phyloP scores from a whole-genome alignment of 2,888 invertebrate species.

The Crepidodera aurea region DNA sequence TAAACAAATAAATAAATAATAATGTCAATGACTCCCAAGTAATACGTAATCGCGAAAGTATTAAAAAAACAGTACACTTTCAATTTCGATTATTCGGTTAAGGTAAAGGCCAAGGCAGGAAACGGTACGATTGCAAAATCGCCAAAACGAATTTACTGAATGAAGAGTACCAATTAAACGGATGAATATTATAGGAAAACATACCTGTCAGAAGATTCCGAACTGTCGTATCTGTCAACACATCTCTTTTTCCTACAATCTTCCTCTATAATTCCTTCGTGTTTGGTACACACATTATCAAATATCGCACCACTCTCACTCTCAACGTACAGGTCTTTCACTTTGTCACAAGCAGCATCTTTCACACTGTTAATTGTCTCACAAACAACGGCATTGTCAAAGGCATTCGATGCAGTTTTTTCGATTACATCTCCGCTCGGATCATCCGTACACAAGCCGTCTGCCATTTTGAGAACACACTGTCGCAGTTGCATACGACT shows the following conservation, averaged over 20 bases:
- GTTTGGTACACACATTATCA: slow-evolving; percentile 50
- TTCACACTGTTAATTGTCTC: slow-evolving; percentile 62
- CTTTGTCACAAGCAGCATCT: slow-evolving; percentile 66
- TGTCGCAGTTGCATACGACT: slow-evolving; percentile 26
- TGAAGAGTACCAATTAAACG: slow-evolving; percentile 32
- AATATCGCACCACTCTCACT: slow-evolving; percentile 60
- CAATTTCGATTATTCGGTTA: slow-evolving; percentile 59
- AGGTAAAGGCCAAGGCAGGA: slow-evolving; percentile 61
- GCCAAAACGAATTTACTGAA: slow-evolving; percentile 37
- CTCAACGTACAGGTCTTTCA: slow-evolving; percentile 59
- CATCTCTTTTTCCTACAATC: slow-evolving; percentile 84
- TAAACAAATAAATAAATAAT: slow-evolving; percentile 36
- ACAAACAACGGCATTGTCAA: slow-evolving; percentile 59
- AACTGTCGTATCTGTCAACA: slow-evolving; percentile 91
- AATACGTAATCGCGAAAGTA: slow-evolving; percentile 53
- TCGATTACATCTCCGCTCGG: slow-evolving; percentile 68
- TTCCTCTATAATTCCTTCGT: slow-evolving; percentile 55
- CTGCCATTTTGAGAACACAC: slow-evolving; percentile 78
- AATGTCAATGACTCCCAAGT: slow-evolving; percentile 54
- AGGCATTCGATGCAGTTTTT: slow-evolving; percentile 67
- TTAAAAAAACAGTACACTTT: slow-evolving; percentile 56
- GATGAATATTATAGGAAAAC: slow-evolving; percentile 38
- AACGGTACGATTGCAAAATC: slow-evolving; percentile 43
- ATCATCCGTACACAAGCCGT: slow-evolving; percentile 75
- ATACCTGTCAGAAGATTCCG: slow-evolving; percentile 93